Percentiles rank a stretch among this genome's conserved stretches.
Conservation (phyloP, 2,888 invertebrate species). For the Baronia brevicornis region DNA sequence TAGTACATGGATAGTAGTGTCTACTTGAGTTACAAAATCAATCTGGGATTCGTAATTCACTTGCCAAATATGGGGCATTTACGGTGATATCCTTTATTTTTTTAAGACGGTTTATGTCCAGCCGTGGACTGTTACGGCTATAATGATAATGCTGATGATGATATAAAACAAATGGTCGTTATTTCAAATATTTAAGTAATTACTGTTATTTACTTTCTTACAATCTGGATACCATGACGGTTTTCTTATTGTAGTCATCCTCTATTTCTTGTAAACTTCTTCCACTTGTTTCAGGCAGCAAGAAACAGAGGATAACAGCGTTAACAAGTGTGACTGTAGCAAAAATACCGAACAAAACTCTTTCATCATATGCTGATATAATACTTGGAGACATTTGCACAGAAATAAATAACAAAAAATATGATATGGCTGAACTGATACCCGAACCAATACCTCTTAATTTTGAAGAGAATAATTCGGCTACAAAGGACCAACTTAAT, state of each 20-base stretch:
- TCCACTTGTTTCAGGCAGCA: constrained; percentile 52
- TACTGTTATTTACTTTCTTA: no score
- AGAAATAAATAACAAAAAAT: constrained; percentile 32
- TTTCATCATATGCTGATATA: constrained; percentile 28
- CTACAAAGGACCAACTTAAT: constrained; percentile 39
- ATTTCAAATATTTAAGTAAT: no score
- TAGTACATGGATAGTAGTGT: no score
- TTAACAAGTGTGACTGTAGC: constrained; percentile 28
- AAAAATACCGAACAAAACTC: constrained; percentile 32
- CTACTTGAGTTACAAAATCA: no score
- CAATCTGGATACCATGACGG: constrained; percentile 35
- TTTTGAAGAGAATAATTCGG: constrained; percentile 41
- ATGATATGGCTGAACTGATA: constrained; percentile 32
- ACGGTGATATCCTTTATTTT: no score
- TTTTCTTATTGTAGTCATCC: constrained; percentile 38
- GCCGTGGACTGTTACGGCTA: no score
- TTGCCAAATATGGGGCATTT: no score
- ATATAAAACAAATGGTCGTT: no score
- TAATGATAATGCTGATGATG: no score
- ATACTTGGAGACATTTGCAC: constrained; percentile 39
- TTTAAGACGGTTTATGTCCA: no score
- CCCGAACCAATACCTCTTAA: constrained; percentile 44
- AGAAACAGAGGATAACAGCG: constrained; percentile 28
- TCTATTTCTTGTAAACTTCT: constrained; percentile 82
- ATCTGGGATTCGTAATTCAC: no score